Conservation (phyloP, 2,797 vertebrate genomes). For the Helostoma temminkii region DNA sequence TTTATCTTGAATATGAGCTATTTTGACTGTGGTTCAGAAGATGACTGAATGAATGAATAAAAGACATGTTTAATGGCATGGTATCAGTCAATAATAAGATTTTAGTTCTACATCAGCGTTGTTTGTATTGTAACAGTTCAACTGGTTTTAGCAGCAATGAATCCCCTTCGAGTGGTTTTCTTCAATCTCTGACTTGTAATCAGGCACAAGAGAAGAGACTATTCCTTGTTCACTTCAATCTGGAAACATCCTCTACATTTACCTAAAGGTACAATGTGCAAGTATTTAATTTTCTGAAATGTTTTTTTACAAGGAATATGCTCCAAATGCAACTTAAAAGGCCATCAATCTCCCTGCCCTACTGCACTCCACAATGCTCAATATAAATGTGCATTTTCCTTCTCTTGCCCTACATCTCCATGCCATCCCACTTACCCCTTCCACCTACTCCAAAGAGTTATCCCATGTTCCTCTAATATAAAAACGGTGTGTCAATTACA, state of each 20-base stretch:
- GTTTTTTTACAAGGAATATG: too few relatives aligned
- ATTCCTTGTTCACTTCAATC: not conserved
- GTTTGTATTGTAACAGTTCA: not conserved
- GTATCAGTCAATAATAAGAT: not conserved
- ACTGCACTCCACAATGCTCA: too few relatives aligned
- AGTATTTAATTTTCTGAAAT: too few relatives aligned
- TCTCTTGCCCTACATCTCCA: too few relatives aligned
- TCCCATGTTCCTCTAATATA: not conserved
- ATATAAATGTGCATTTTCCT: too few relatives aligned
- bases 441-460: too few relatives aligned
- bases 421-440: too few relatives aligned
- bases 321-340: too few relatives aligned
- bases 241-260: not conserved
- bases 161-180: constrained; percentile 1
- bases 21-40: constrained; percentile 1
- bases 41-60: not conserved
- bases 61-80: not conserved
- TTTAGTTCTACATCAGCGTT: not conserved
- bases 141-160: not conserved
- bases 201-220: not conserved
- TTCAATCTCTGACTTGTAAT: not conserved
- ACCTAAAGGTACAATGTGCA: not conserved
- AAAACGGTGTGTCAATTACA: not conserved
- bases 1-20: not conserved
- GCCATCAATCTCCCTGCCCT: too few relatives aligned